Evolutionary conservation across 2,113 vertebrate species (phyloP).

Genomic region (Lonchura striata): DNA sequence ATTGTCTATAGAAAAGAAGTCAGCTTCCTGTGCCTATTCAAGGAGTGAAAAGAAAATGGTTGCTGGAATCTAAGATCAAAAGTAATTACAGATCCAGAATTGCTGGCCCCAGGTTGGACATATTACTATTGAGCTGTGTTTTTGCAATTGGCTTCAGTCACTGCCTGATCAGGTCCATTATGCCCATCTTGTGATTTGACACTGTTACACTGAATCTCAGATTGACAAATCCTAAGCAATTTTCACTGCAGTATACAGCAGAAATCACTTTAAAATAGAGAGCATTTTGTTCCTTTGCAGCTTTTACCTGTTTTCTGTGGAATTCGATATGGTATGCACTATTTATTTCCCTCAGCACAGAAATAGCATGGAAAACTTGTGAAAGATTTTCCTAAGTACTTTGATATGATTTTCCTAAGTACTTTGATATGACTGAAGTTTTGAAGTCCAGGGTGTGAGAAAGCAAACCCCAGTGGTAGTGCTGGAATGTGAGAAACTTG

Average conservation of each 20-base stretch:
- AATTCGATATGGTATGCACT: neutral
- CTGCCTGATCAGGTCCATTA: neutral
- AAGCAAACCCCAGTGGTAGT: neutral
- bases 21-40: neutral
- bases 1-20: neutral
- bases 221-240: neutral
- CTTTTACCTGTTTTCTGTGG: neutral
- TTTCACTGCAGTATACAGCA: neutral
- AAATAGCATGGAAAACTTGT: neutral
- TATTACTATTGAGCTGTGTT: neutral
- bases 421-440: neutral
- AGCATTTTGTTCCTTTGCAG: neutral
- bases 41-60: neutral
- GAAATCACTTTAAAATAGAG: constrained; percentile 5
- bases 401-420: neutral
- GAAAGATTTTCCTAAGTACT: neutral
- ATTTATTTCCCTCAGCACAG: neutral
- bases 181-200: neutral
- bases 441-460: neutral
- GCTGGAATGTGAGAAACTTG: neutral
- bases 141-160: neutral
- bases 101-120: neutral
- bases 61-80: neutral
- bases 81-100: neutral
- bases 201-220: neutral